Base-by-base conservation (phyloP, 1,140 invertebrate species). In the Drosophila santomea region DNA sequence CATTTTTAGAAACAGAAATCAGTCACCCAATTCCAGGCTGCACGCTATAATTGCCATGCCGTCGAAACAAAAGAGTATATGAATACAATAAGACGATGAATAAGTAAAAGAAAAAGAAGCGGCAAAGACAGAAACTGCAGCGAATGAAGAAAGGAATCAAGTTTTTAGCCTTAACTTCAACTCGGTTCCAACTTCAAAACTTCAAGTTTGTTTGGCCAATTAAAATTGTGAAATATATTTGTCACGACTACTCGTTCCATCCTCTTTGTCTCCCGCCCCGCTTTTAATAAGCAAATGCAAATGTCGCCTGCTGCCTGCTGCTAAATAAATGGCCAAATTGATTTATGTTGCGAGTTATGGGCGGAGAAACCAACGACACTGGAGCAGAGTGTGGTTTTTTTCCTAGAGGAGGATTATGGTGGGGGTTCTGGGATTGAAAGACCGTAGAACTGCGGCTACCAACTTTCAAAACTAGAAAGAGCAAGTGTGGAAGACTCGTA, bases 271-370 rank as follows among this genome's bases (percentile, higher is more conserved):
- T 36, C 56, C n/a, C 12, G 12, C 36, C 15, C 48, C 64, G 23
- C 48, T 71, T 83, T 83, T 82, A 74, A 82, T 82, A 82, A 83
- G 63, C 80, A 83, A 74, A 83, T 82, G 79, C 71, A 71, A 71
- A 71, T 75, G 60, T 75, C 75, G 48, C 61, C 56, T 51, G 39
- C 61, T 66, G 61, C 50, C 62, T 47, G 63, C 63, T 38, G 67
- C 52, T 76, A 76, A 81, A 81, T 67, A 76, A 80, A 83, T 76
- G 61, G 72, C 62, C 69, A 84, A 84, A 84, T 84, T 84, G 80
- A 84, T 84, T 84, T 84, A 84, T 79, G 62, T 62, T 45, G 47
- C 75, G 38, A 55, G 32, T 39, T 43, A 35, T 45, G 43, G 56
- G 23, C 15, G 28, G 23, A 45, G 45, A 36, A 55, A 51, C 54